phyloP scores from a whole-genome alignment of 2,113 vertebrate species.

The Clinocottus analis region DNA sequence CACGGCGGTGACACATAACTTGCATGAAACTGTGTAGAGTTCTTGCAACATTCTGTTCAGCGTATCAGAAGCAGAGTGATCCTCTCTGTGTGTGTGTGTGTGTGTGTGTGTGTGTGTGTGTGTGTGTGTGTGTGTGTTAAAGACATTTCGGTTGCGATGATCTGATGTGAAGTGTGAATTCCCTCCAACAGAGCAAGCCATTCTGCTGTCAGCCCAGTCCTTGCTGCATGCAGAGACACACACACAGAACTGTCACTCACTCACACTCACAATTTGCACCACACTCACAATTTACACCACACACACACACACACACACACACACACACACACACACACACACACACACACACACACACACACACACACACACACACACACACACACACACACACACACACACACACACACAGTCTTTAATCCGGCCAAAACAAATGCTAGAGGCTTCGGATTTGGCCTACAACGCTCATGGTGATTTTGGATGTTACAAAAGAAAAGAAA shows the following conservation, averaged over 20 bases:
- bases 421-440: conserved; percentile 5
- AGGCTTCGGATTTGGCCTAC: background rate
- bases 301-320: conserved; percentile 18
- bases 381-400: conserved; percentile 57
- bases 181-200: conserved; percentile 64
- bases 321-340: conserved; percentile 62
- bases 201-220: conserved; percentile 67
- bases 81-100: background rate
- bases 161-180: conserved; percentile 64
- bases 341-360: conserved; percentile 33
- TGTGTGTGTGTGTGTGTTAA: conserved; percentile 16
- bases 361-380: conserved; percentile 51
- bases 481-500: background rate
- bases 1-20: background rate
- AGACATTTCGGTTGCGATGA: conserved; percentile 39
- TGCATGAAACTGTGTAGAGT: conserved; percentile 14
- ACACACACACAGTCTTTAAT: conserved; percentile 13
- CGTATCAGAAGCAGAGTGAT: conserved; percentile 6
- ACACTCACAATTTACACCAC: conserved; percentile 20
- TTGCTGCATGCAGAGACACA: conserved; percentile 58
- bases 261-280: conserved; percentile 26
- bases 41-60: conserved; percentile 45
- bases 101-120: conserved; percentile 27
- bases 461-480: background rate
- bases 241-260: conserved; percentile 67